Evolutionary conservation across 1,140 invertebrate species (phyloP), one percentile per base, ranked within the genome.

Genomic region (Microplitis demolitor): DNA sequence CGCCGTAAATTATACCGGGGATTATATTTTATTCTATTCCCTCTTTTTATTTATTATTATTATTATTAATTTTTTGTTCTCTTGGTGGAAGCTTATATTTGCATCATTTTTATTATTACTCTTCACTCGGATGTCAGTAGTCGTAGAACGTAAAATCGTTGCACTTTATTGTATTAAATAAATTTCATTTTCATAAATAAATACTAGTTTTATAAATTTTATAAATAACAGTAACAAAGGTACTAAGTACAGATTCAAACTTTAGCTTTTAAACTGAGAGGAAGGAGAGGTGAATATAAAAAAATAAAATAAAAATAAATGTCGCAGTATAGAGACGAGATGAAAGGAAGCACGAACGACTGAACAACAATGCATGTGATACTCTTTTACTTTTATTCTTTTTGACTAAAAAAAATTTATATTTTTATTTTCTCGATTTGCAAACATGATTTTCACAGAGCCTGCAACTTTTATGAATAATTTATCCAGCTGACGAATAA

Each of bases 211-310:
- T 45, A 45, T 45, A 45, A 45, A 45, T 45, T 9, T 45, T 45
- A 45, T 51, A n/a, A 45, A 45, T 9, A 45, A 45, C 6, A 45
- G 39, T 45, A 45, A 45, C 5, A 9, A 5, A 45, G 6, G 39
- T 9, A 45, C 39, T 6, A 45, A 9, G 24, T 24, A 24, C 24
- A 24, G 6, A 45, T 45, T 45, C 39, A 45, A 45, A 45, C 6
- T 45, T 45, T 63, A 73, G 33, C 79, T 86, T 82, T 76, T 85
- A 86, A 87, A 85, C 83, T 87, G 85, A 87, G 85, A 86, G 85
- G 85, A 86, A 87, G 83, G 85, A 85, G 85, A 85, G 80, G 79
- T 81, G 78, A 81, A 84, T 81, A 83, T 9, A 45, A 9, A 80
- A 78, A 78, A 80, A 24, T 60, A 34, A 72, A 45, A 63, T 72